Conservation (phyloP, 2,888 invertebrate genomes). For the Sussaba pulchella region DNA sequence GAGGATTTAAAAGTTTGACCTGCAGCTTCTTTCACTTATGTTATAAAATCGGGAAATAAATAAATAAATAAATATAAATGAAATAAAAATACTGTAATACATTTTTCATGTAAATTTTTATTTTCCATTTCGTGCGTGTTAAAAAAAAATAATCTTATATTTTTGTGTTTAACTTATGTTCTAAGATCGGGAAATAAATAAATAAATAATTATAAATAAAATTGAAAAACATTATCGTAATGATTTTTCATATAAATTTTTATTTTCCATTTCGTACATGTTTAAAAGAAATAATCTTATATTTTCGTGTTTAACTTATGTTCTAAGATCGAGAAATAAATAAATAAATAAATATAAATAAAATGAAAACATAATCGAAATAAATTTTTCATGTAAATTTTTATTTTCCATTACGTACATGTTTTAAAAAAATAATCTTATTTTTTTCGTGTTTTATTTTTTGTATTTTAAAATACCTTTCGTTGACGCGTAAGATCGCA, state of each 20-base stretch:
- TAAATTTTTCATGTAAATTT: not conserved
- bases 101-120: not conserved
- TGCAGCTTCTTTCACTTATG: not conserved
- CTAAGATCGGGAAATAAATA: too few species aligned
- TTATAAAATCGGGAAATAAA: too few species aligned
- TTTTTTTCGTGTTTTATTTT: not conserved
- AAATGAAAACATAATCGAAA: not conserved
- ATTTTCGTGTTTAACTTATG: not conserved
- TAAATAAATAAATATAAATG: too few species aligned
- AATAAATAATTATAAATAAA: too few species aligned
- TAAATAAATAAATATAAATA: not conserved
- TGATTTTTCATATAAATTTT: not conserved
- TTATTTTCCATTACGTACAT: constrained; percentile 31
- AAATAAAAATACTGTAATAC: too few species aligned
- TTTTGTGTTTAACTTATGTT: not conserved
- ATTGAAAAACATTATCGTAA: too few species aligned
- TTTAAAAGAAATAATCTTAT: not conserved
- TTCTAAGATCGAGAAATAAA: too few species aligned
- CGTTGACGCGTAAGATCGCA: constrained; percentile 2
- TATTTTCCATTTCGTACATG: too few species aligned
- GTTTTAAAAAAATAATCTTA: constrained; percentile 55
- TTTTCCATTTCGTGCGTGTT: too few species aligned
- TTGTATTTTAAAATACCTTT: not conserved
- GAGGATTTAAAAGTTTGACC: not conserved
- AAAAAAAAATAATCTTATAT: not conserved